Base-by-base conservation (phyloP, 2,888 invertebrate species). In the Rhingia campestris region DNA sequence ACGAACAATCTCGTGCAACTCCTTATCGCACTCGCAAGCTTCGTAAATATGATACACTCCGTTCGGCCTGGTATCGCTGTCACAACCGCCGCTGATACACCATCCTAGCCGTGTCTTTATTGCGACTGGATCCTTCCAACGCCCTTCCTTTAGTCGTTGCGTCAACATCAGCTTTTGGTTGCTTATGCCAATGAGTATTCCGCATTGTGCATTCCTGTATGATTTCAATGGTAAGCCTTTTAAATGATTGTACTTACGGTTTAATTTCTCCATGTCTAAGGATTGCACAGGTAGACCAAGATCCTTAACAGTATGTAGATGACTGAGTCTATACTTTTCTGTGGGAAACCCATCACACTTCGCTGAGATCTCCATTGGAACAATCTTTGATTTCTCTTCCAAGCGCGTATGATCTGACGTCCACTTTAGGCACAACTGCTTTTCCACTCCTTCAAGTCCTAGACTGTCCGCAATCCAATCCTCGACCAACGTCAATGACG, bases 151-250 rank as follows among this genome's bases (percentile, higher is more conserved):
- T 22, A 22, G 22, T 22, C 22, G 22, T 22, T 22, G 22, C 22
- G 22, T 22, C 22, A 22, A 22, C 22, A 22, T 22, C 22, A 22
- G 22, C 14, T 74, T 58, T 30, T 72, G 73, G 10, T 86, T 86
- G n/a, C 77, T 66, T 3, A 86, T 32, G 32, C 86, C 81, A 7
- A 82, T 84, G 22, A 84, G 67, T 7, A 84, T 14, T 14, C 63
- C 14, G 6, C 74, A 79, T 6, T 51, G 45, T 4, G 66, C 69
- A 6, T 72, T 51, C 0, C 66, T 14, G 51, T 80, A 82, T 9
- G 80, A 69, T n/a, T 43, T 10, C 4, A 81, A 37, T 32, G 73
- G 53, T 10, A 81, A n/a, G 10, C 77, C 79, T 59, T 51, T 69
- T n/a, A 86, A 49, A 14, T 86, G 51, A 33, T 54, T 45, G 22